A percentile compares a stretch with the other conserved stretches of the same genome.
Evolutionary conservation across 2,797 vertebrate genomes (phyloP).

Genomic region (Dallia pectoralis): DNA sequence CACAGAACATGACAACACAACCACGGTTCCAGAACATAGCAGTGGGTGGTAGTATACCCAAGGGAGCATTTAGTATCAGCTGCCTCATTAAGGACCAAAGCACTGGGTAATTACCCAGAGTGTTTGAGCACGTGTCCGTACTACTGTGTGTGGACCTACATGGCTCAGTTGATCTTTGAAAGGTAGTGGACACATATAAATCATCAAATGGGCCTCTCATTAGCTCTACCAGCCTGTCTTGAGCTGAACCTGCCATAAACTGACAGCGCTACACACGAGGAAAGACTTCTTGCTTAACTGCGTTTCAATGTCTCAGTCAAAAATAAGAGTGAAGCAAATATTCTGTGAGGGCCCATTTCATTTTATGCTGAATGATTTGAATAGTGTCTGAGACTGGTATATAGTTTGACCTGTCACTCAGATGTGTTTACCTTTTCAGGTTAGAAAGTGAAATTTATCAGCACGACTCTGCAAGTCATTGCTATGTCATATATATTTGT

Average conservation of each 20-base stretch:
- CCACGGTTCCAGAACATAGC: slow-evolving; percentile 32
- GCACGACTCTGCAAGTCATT: neutral
- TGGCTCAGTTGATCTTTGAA: neutral
- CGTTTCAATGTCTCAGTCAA: neutral
- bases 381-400: slow-evolving; percentile 29
- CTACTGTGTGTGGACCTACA: neutral
- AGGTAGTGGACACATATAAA: slow-evolving; percentile 1
- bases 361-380: slow-evolving; percentile 2
- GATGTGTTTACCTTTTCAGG: slow-evolving; percentile 32
- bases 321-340: neutral
- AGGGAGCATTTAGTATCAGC: slow-evolving; percentile 39
- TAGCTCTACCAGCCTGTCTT: neutral
- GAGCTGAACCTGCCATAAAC: neutral
- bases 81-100: slow-evolving; percentile 36
- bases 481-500: too few relatives aligned
- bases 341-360: neutral
- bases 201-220: neutral
- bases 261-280: neutral
- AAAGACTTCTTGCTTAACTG: neutral
- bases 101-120: slow-evolving; percentile 52
- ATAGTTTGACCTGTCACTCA: slow-evolving; percentile 55
- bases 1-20: neutral
- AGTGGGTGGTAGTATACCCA: slow-evolving; percentile 18
- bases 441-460: neutral
- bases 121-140: slow-evolving; percentile 16